Base-by-base conservation (phyloP, 92 coral and sea anemone genomes). In the Micromussa lordhowensis region DNA sequence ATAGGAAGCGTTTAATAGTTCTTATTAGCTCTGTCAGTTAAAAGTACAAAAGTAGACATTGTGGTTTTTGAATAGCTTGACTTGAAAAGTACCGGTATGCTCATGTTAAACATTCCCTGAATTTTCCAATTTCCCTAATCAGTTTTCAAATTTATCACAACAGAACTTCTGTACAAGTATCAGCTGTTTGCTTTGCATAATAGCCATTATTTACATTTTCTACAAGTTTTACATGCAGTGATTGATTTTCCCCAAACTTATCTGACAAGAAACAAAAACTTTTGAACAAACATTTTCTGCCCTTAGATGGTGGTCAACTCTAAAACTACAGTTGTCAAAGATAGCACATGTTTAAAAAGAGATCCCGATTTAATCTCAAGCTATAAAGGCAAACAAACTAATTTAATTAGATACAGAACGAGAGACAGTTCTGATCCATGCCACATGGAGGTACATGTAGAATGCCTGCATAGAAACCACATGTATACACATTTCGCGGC, bases 201-300 rank as follows among this genome's bases (percentile, higher is more conserved):
- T 7, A 29, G 48, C 28, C 36, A 53, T 79, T 79, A 34, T 55
- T 79, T 79, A 79, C 82, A 79, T 30, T 79, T 48, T 29, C 26
- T 31, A 53, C n/a, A 26, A 53, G n/a, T 49, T 11, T 78, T 78
- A 53, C 54, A 78, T 71, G 40, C 68, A 78, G 38, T 78, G 35
- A 54, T 30, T 78, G 24, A 79, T 79, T 55, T 53, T 19, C 68
- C 10, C 29, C 18, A 28, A 49, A 53, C n/a, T n/a, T n/a, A n/a
- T 28, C 4, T 55, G 22, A 44, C 18, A 55, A 6, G 17, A 31
- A 55, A 13, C 24, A 51, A 57, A 16, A 14, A 32, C 21, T 19
- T 34, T 34, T 2, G 34, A 36, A 15, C n/a, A 73, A 32, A 35
- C 7, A 34, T 71, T 17, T 71, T 32, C 2, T 34, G 40, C n/a